Evolutionary conservation across 2,113 vertebrate species (phyloP), one percentile per base, ranked within the genome.

Genomic region (Pterocles orientalis): DNA sequence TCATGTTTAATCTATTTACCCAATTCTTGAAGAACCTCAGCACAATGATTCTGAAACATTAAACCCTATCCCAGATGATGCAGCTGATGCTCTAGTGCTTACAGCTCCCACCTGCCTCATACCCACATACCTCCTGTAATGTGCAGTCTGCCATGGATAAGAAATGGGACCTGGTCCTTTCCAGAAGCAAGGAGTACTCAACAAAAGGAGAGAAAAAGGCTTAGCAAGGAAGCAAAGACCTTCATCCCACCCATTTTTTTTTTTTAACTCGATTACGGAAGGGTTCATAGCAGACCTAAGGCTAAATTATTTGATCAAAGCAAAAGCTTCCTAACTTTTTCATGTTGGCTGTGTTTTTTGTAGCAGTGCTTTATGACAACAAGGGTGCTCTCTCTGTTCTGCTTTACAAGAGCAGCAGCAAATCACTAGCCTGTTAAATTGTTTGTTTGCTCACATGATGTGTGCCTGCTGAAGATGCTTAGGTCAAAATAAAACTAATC

Each of bases 401-500:
- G 1, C 48, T 84, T 78, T 68, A 39, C 15, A 66, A 82, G 28
- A 76, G 48, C n/a, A 75, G 43, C 36, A 86, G 81, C 51, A 72
- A 65, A 91, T 71, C 86, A 89, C 26, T 23, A 91, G 65, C 39
- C 77, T 85, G 73, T 87, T 86, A 60, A 34, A 66, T 75, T 77
- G 71, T 58, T 87, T 65, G 33, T 71, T 88, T 91, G 84, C 43
- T 92, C 73, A 48, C 26, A 6, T 39, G 65, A 60, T 28, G 14
- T 56, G 43, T 91, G 78, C 81, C 61, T 3, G 2, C 72, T 89
- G 43, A 86, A 91, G 92, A 78, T 62, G 53, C 64, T 88, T 50
- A 61, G 64, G 43, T 93, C 60, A 94, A 94, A 95, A 54, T 51
- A 90, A 77, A 86, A 51, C 86, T 34, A 25, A 19, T 12, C 72